phyloP scores from a whole-genome alignment of 2,113 vertebrate genomes.

The Gymnobelideus leadbeateri region DNA sequence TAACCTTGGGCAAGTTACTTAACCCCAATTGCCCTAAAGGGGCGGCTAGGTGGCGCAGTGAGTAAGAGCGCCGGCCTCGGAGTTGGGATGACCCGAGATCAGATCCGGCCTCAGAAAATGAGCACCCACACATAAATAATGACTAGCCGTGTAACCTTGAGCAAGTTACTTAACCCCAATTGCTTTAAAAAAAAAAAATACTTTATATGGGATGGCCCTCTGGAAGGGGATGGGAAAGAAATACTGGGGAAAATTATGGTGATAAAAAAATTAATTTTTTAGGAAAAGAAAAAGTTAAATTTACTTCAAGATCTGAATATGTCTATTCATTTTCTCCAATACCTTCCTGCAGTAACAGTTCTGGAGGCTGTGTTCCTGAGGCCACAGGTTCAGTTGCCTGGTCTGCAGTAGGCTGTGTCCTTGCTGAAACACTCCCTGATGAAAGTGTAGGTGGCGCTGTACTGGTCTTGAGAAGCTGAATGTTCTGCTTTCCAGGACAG shows the following conservation, averaged over 20 bases:
- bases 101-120: too few relatives aligned
- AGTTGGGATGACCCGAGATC: too few relatives aligned
- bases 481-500: conserved; percentile 74
- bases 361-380: conserved; percentile 67
- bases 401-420: conserved; percentile 69
- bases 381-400: conserved; percentile 63
- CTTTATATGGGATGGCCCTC: not conserved
- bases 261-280: conserved; percentile 19
- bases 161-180: too few relatives aligned
- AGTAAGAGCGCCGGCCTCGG: too few relatives aligned
- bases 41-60: too few relatives aligned
- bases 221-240: not conserved
- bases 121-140: too few relatives aligned
- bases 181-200: too few relatives aligned
- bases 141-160: too few relatives aligned
- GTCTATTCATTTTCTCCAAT: conserved; percentile 52
- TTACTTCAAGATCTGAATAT: not conserved
- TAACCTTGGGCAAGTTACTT: too few relatives aligned
- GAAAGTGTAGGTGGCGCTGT: conserved; percentile 64
- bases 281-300: not conserved
- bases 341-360: conserved; percentile 83
- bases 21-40: too few relatives aligned
- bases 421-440: conserved; percentile 67
- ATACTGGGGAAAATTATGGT: not conserved
- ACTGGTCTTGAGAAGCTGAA: conserved; percentile 73